These are phyloP conservation scores for Homarus gammarus DNA, from an alignment of 2,888 invertebrate genomes.

Conservation along the genomic window DNA sequence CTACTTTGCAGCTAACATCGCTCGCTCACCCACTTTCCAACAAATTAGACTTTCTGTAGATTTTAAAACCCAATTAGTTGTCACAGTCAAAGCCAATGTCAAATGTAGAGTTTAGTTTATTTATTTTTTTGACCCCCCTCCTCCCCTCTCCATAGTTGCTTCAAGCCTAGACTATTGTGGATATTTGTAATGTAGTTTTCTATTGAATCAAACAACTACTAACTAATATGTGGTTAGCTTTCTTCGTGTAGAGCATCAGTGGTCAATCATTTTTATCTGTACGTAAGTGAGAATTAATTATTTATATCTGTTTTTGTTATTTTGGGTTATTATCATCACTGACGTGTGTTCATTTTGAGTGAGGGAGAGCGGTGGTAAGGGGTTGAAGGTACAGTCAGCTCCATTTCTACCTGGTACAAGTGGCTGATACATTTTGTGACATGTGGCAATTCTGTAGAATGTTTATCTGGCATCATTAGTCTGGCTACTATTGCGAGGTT, in stretches of 20 bases:
- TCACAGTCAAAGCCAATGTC: slow-evolving; percentile 36
- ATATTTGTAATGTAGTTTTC: slow-evolving; percentile 52
- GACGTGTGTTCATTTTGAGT: slow-evolving; percentile 3
- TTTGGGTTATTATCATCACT: neutral
- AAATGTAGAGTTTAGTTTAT: slow-evolving; percentile 57
- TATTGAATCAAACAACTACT: neutral
- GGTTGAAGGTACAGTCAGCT: too few relatives aligned
- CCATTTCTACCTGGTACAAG: too few relatives aligned
- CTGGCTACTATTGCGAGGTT: too few relatives aligned
- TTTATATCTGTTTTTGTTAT: too few relatives aligned
- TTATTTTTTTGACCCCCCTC: too few relatives aligned
- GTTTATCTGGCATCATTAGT: too few relatives aligned
- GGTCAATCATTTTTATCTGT: too few relatives aligned
- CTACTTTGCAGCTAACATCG: too few relatives aligned
- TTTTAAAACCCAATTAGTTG: slow-evolving; percentile 54
- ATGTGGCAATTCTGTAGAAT: too few relatives aligned
- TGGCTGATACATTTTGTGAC: too few relatives aligned
- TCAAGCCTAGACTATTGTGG: slow-evolving; percentile 57
- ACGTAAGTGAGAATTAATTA: too few relatives aligned
- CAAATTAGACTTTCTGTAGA: slow-evolving; percentile 61
- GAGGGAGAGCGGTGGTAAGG: neutral
- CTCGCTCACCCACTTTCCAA: too few relatives aligned
- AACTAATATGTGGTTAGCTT: slow-evolving; percentile 14
- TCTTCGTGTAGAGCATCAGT: slow-evolving; percentile 8
- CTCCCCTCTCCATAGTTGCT: slow-evolving; percentile 68